Conservation (phyloP, 2,888 invertebrate genomes). For the Buathra laborator region DNA sequence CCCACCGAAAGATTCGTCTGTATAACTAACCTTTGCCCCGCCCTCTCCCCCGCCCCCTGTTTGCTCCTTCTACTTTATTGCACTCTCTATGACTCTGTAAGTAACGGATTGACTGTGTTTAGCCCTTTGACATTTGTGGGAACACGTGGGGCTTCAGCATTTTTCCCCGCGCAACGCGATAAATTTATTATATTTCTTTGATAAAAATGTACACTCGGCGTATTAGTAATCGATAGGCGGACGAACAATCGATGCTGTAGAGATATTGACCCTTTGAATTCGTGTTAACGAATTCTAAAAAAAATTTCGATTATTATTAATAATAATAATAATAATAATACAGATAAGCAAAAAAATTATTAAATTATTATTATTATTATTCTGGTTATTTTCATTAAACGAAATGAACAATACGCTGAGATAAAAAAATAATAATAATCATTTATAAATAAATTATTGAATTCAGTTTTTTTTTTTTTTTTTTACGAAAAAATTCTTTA, state of each 20-base stretch:
- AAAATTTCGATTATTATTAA: too few relatives aligned
- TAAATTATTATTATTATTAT: too few relatives aligned
- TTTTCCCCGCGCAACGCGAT: background rate
- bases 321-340: too few relatives aligned
- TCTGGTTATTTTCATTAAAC: background rate
- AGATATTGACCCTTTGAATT: background rate
- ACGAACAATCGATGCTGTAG: background rate
- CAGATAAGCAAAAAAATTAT: too few relatives aligned
- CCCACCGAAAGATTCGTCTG: slow-evolving; percentile 15
- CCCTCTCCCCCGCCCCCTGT: background rate
- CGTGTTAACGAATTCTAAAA: background rate
- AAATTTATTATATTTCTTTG: slow-evolving; percentile 4
- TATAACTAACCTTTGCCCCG: slow-evolving; percentile 48
- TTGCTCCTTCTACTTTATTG: background rate
- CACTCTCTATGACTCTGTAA: background rate
- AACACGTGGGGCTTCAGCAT: background rate
- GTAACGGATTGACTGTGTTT: background rate
- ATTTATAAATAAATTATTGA: background rate
- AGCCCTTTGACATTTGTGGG: slow-evolving; percentile 5
- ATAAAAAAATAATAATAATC: background rate
- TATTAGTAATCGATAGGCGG: background rate
- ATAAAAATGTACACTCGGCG: background rate
- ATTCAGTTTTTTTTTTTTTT: background rate
- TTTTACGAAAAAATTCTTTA: background rate
- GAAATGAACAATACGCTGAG: background rate